Evolutionary conservation across 1,140 invertebrate genomes (phyloP).

Genomic region (Hestina assimilis): DNA sequence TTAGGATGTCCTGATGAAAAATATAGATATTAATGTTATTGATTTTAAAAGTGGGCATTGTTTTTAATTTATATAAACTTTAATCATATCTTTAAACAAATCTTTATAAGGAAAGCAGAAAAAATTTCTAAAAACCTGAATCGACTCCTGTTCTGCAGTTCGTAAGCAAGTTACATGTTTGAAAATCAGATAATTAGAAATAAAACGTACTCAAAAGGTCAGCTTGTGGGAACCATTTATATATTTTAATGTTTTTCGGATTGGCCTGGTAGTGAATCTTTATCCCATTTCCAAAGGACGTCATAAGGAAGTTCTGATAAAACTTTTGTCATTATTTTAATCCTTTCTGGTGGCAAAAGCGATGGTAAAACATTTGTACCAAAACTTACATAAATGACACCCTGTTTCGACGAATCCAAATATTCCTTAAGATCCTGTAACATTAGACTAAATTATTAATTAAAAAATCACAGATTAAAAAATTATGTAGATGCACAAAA

Average conservation of each 20-base stretch:
- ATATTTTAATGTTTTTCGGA: conserved; percentile 16
- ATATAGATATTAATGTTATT: neutral
- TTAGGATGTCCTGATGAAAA: conserved; percentile 11
- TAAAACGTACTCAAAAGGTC: conserved; percentile 10
- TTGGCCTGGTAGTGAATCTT: conserved; percentile 8
- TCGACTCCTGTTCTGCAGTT: neutral
- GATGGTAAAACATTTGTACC: conserved; percentile 18
- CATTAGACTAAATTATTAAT: too few relatives aligned
- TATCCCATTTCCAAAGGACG: conserved; percentile 19
- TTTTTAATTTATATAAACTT: too few relatives aligned
- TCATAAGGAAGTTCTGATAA: conserved; percentile 17
- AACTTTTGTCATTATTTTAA: conserved; percentile 14
- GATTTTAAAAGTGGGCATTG: neutral
- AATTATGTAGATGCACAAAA: too few relatives aligned
- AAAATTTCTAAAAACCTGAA: neutral
- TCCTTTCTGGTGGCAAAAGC: conserved; percentile 1
- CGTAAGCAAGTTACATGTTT: neutral
- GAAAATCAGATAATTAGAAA: neutral
- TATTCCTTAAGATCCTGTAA: conserved; percentile 12
- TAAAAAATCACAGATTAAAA: too few relatives aligned
- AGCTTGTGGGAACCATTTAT: conserved; percentile 13
- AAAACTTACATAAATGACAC: conserved; percentile 20
- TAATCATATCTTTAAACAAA: neutral
- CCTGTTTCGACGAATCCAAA: conserved; percentile 17
- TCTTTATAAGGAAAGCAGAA: neutral